Base-by-base conservation (phyloP, 2,888 invertebrate species). In the Euplagia quadripunctaria region DNA sequence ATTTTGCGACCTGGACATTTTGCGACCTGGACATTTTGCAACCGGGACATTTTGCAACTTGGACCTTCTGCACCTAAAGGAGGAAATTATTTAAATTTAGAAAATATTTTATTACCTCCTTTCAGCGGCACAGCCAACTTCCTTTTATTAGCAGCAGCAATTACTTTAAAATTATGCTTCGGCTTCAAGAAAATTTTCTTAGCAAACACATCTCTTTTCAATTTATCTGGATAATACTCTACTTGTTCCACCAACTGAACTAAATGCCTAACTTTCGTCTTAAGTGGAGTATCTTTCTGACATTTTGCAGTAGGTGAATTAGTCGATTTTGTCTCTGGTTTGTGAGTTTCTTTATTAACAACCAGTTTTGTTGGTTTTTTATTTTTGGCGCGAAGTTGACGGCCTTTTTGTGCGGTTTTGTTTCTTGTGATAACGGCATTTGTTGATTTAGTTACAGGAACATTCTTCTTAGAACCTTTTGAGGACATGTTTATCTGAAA, bases 161-260 rank as follows among this genome's bases (percentile, higher is more conserved):
- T 84, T 6, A 92, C 80, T 80, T 86, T 91, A 55, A 91, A 84
- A 43, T 88, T 82, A 73, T 88, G 85, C 65, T 88, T 92, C 0
- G 92, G 91, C 68, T 89, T 88, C 41, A 94, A 78, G 1, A 89
- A 79, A 17, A 91, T 84, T 71, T 90, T 93, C 71, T 90, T 90
- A 0, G 76, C 63, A 0, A 68, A 68, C 3, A 81, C 64, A 5
- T 82, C 82, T 11, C 93, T 79, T 77, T 92, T 93, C 42, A 83
- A 71, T 43, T 87, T 93, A 17, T 91, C 80, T 0, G 94, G 94
- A 82, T 90, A 88, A 73, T 87, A 92, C 70, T 94, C 94, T 64
- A 71, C 77, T 72, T 82, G 78, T 9, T 75, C 73, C 0, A 69
- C 64, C 11, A 73, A 64, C 58, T 73, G 70, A 1, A 75, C 68